Percentiles rank a stretch among this genome's conserved stretches.
Conservation (phyloP, 2,888 invertebrate species). For the Nycteola revayana region DNA sequence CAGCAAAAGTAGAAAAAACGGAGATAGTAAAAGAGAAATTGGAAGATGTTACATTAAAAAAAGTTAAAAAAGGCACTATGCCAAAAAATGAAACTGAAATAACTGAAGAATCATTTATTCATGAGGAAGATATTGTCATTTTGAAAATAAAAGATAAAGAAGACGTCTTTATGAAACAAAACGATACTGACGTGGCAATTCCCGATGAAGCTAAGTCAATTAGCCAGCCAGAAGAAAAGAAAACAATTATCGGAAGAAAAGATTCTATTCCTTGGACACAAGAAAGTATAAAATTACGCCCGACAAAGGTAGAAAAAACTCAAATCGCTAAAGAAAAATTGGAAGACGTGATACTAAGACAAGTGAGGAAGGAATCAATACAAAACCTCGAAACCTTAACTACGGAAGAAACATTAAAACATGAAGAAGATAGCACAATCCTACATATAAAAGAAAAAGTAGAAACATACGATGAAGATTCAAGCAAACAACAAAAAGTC, state of each 20-base stretch:
- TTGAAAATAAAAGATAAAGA: slow-evolving; percentile 57
- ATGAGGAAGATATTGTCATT: slow-evolving; percentile 81
- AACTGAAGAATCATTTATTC: slow-evolving; percentile 79
- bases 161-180: slow-evolving; percentile 26
- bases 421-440: slow-evolving; percentile 81
- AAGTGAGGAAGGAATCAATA: slow-evolving; percentile 58
- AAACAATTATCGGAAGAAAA: slow-evolving; percentile 52
- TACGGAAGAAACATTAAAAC: slow-evolving; percentile 79
- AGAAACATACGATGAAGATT: slow-evolving; percentile 66
- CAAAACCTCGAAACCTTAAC: slow-evolving; percentile 57
- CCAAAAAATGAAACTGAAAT: slow-evolving; percentile 57
- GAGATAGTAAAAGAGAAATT: slow-evolving; percentile 78
- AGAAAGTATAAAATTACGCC: slow-evolving; percentile 83
- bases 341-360: slow-evolving; percentile 66
- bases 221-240: slow-evolving; percentile 63
- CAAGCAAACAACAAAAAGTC: slow-evolving; percentile 40
- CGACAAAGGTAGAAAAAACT: slow-evolving; percentile 81
- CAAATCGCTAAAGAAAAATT: slow-evolving; percentile 78
- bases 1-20: slow-evolving; percentile 81
- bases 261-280: slow-evolving; percentile 82
- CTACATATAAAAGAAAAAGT: slow-evolving; percentile 56
- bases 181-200: slow-evolving; percentile 46
- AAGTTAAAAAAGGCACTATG: slow-evolving; percentile 58
- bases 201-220: slow-evolving; percentile 49
- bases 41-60: slow-evolving; percentile 66